Evolutionary conservation across 2,888 invertebrate species (phyloP).

Genomic region (Barypeithes pellucidus): DNA sequence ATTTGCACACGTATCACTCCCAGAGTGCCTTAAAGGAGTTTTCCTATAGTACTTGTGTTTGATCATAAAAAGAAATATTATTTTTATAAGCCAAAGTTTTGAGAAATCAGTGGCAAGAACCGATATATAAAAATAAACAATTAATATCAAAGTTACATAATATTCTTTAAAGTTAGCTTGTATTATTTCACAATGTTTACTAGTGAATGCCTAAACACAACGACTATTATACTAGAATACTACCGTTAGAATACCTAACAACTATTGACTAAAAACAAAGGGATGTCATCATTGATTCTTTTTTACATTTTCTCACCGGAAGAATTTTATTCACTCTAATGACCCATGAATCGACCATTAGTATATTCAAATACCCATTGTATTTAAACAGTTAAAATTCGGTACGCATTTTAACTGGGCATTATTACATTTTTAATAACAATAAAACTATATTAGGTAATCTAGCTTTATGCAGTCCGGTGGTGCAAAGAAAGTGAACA

Average conservation of each 20-base stretch:
- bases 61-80: too few relatives aligned
- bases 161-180: too few relatives aligned
- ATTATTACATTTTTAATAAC: slow-evolving; percentile 45
- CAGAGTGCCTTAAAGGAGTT: too few relatives aligned
- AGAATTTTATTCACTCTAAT: slow-evolving; percentile 16
- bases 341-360: slow-evolving; percentile 11
- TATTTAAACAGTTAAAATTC: slow-evolving; percentile 11
- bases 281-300: slow-evolving; percentile 12
- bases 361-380: slow-evolving; percentile 21
- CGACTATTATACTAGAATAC: slow-evolving; percentile 6
- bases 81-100: too few relatives aligned
- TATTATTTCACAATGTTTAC: too few relatives aligned
- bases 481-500: slow-evolving; percentile 39
- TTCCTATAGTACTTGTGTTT: too few relatives aligned
- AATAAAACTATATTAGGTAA: slow-evolving; percentile 44
- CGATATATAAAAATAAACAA: too few relatives aligned
- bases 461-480: slow-evolving; percentile 19
- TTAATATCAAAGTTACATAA: too few relatives aligned
- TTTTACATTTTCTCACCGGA: slow-evolving; percentile 16
- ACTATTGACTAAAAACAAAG: slow-evolving; percentile 10
- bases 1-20: too few relatives aligned
- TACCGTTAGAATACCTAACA: slow-evolving; percentile 4
- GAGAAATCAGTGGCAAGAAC: too few relatives aligned
- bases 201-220: neutral
- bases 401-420: slow-evolving; percentile 27